phyloP scores from a whole-genome alignment of 1,140 invertebrate species.

The Holotrichia oblita region DNA sequence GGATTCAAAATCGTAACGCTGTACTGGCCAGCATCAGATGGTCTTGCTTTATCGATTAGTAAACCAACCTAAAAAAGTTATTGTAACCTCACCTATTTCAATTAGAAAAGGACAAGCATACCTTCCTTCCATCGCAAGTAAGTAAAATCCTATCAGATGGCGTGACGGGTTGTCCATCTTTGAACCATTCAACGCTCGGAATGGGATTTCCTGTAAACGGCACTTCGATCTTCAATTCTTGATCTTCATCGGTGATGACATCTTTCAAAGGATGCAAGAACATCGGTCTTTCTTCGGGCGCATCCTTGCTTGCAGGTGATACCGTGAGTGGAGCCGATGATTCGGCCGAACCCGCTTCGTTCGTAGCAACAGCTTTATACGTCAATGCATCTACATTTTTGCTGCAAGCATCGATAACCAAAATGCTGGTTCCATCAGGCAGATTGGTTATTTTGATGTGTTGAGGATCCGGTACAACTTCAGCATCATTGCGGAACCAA shows the following conservation, averaged over 20 bases:
- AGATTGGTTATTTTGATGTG: slow-evolving; percentile 72
- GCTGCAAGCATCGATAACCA: slow-evolving; percentile 70
- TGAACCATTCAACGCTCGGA: slow-evolving; percentile 85
- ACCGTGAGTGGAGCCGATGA: slow-evolving; percentile 76
- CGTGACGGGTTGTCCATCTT: slow-evolving; percentile 74
- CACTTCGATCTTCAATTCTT: slow-evolving; percentile 70
- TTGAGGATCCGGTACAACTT: slow-evolving; percentile 77
- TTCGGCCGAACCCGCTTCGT: slow-evolving; percentile 75
- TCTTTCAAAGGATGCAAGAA: slow-evolving; percentile 81
- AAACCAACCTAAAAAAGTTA: slow-evolving; percentile 63
- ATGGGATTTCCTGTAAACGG: slow-evolving; percentile 87
- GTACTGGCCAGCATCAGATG: slow-evolving; percentile 82
- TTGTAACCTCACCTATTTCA: no score
- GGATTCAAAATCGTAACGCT: slow-evolving; percentile 77
- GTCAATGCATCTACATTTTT: slow-evolving; percentile 74
- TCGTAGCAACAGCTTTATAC: slow-evolving; percentile 79
- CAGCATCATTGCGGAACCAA: slow-evolving; percentile 80
- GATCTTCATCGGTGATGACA: slow-evolving; percentile 80
- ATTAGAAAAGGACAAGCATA: slow-evolving; percentile 51
- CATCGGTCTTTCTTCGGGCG: slow-evolving; percentile 76
- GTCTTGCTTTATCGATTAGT: slow-evolving; percentile 75
- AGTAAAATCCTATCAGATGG: slow-evolving; percentile 73
- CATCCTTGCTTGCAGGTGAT: slow-evolving; percentile 62
- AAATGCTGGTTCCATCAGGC: slow-evolving; percentile 74
- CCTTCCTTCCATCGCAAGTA: slow-evolving; percentile 83